Evolutionary conservation across 2,888 invertebrate species (phyloP).

Genomic region (Rapana venosa): DNA sequence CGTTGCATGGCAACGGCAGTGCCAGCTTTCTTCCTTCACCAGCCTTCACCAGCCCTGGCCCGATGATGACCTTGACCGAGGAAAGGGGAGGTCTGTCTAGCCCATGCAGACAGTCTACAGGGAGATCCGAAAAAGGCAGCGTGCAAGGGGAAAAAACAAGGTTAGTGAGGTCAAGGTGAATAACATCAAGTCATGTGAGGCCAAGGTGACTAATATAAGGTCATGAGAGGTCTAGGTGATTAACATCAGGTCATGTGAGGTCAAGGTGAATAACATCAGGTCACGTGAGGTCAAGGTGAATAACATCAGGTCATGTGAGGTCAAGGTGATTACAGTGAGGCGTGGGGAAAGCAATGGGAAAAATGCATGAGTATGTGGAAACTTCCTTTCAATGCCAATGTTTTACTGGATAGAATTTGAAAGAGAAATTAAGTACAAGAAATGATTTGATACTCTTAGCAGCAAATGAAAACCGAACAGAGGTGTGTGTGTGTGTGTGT

Average conservation of each 20-base stretch:
- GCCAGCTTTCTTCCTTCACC: slow-evolving; percentile 2
- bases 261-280: not conserved
- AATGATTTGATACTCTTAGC: too few species aligned
- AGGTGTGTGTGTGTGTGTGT: not conserved
- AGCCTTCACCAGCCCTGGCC: not conserved
- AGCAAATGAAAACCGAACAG: not conserved
- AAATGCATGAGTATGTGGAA: too few species aligned
- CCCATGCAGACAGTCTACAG: slow-evolving; percentile 39
- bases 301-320: not conserved
- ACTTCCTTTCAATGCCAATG: too few species aligned
- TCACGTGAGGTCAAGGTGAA: not conserved
- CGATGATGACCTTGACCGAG: not conserved
- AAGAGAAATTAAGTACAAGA: too few species aligned
- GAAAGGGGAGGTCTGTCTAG: slow-evolving; percentile 13
- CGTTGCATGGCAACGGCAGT: slow-evolving; percentile 41
- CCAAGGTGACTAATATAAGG: not conserved
- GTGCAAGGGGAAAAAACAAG: slow-evolving; percentile 23
- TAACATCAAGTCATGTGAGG: not conserved
- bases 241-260: too few species aligned
- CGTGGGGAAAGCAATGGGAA: not conserved
- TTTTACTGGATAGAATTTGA: too few species aligned
- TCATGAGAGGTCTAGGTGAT: not conserved
- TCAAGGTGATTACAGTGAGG: not conserved
- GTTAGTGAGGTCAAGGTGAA: slow-evolving; percentile 15
- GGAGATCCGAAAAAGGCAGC: slow-evolving; percentile 22